Percentiles rank a stretch among this genome's conserved stretches.
These are phyloP conservation scores for Sinopyrophorus schimmeli DNA, from an alignment of 2,888 invertebrate genomes.

Conservation along the genomic window DNA sequence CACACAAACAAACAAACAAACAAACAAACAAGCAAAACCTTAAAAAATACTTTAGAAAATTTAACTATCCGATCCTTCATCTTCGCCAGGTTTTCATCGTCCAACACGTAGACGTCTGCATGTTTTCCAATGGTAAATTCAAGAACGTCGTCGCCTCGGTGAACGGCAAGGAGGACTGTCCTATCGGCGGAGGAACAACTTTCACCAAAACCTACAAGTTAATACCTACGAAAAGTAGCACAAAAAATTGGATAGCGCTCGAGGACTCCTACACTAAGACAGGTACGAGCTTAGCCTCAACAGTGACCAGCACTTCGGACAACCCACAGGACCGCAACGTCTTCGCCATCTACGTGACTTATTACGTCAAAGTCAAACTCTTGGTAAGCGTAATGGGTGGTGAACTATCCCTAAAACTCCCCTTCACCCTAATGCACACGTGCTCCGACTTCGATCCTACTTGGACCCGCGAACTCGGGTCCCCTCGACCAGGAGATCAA, in stretches of 20 bases:
- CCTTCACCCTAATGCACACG: conserved; percentile 78
- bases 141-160: conserved; percentile 83
- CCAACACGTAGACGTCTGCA: conserved; percentile 91
- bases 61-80: conserved; percentile 34
- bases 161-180: conserved; percentile 65
- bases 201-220: conserved; percentile 68
- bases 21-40: too few relatives aligned
- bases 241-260: conserved; percentile 90
- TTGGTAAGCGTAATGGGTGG: conserved; percentile 81
- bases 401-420: conserved; percentile 76
- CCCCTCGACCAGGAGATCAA: conserved; percentile 24
- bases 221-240: conserved; percentile 74
- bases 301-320: conserved; percentile 57
- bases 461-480: conserved; percentile 54
- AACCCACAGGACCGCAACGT: conserved; percentile 79
- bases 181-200: conserved; percentile 67
- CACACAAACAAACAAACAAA: too few relatives aligned
- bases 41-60: too few relatives aligned
- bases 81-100: conserved; percentile 84
- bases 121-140: conserved; percentile 94
- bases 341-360: conserved; percentile 89
- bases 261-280: conserved; percentile 80
- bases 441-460: conserved; percentile 66
- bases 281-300: conserved; percentile 62
- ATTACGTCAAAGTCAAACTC: conserved; percentile 87